Evolutionary conservation across 2,888 invertebrate species (phyloP), one percentile per base, ranked within the genome.

Genomic region (Drosophila paranaensis): DNA sequence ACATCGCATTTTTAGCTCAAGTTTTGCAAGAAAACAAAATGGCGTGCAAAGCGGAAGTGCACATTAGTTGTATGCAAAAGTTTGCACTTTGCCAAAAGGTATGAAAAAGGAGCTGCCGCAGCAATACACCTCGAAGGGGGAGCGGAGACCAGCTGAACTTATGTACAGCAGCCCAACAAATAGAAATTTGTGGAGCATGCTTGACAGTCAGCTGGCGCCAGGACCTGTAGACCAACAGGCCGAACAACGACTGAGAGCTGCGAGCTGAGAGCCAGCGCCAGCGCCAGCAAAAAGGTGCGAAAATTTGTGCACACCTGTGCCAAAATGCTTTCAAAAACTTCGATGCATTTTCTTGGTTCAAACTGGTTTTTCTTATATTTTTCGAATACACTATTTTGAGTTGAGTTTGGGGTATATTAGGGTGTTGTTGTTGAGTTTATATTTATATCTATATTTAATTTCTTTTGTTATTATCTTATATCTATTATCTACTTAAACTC

Each of bases 41-140:
- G 77, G 84, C 82, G 79, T 69, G 75, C 81, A 80, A 85, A 82
- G 88, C 88, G 85, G 88, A 86, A 88, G 88, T 86, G 88, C 85
- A 88, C 85, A 86, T 86, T 86, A 88, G 85, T 86, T 86, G 85
- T 88, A 85, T 88, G 82, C 85, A 85, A 86, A 87, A 84, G 80
- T 80, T 80, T 79, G 60, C 75, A 77, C 77, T 77, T 77, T 79
- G 62, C 63, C 55, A 54, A 75, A 66, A 65, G 64, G 70, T 72
- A 72, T 65, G 70, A 67, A 63, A 71, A 77, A 62, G 70, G 39
- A 56, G 56, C 51, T 60, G 68, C 45, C 50, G 56, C 53, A 58
- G 54, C 45, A 66, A 56, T 50, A 39, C 39, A 63, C 33, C 65
- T 48, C 37, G 8, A 16, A 37, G 4, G 16, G 42, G 46, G 33